A percentile compares a stretch with the other conserved stretches of the same genome.
These are phyloP conservation scores for Steinernema khuongi DNA, from an alignment of 1,140 invertebrate species.

Conservation along the genomic window DNA sequence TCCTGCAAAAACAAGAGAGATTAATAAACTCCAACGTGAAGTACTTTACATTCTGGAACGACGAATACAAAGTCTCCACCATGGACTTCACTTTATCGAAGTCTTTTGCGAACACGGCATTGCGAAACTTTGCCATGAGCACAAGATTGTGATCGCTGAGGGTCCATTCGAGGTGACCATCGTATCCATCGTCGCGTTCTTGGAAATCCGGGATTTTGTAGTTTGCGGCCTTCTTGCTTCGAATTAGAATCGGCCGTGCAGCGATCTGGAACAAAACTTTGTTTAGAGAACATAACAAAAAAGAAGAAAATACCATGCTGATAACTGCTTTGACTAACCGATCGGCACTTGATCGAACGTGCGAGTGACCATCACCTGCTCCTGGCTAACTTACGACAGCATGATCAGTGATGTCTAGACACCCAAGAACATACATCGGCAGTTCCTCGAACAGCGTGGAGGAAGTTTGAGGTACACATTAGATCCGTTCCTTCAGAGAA, in stretches of 20 bases:
- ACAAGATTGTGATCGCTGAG: neutral
- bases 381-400: no score
- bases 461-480: no score
- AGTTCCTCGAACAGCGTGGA: no score
- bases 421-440: no score
- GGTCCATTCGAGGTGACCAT: slow-evolving; percentile 26
- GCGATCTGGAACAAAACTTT: no score
- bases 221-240: neutral
- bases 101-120: slow-evolving; percentile 20
- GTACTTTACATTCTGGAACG: neutral
- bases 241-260: neutral
- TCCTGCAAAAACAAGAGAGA: neutral
- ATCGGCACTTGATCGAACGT: no score
- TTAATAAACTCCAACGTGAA: slow-evolving; percentile 1
- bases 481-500: no score
- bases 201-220: neutral
- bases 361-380: no score
- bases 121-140: slow-evolving; percentile 25
- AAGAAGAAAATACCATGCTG: no score
- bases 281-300: no score
- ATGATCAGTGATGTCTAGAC: no score
- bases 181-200: slow-evolving; percentile 28
- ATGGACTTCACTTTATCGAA: slow-evolving; percentile 21
- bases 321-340: no score
- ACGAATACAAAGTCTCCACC: slow-evolving; percentile 19